These are phyloP conservation scores for Eurytoma adleriae DNA, from an alignment of 2,888 invertebrate species.

Conservation along the genomic window DNA sequence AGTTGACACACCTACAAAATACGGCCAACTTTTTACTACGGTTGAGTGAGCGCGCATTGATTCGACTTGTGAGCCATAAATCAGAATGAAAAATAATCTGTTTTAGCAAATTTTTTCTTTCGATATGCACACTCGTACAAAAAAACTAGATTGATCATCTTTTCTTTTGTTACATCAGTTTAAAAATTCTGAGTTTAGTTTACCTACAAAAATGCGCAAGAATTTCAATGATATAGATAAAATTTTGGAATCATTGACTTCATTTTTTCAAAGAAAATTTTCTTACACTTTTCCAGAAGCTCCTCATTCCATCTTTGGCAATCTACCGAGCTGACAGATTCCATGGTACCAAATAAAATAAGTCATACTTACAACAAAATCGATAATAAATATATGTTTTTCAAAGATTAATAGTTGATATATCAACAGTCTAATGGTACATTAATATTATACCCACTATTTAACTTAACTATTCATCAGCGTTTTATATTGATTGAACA, in stretches of 20 bases:
- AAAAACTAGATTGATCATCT: neutral
- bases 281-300: slow-evolving; percentile 23
- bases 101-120: slow-evolving; percentile 15
- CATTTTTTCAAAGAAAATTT: neutral
- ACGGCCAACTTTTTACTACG: slow-evolving; percentile 26
- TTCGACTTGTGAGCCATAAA: slow-evolving; percentile 41
- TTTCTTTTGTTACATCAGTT: neutral
- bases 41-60: slow-evolving; percentile 34
- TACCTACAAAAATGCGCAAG: neutral
- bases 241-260: neutral
- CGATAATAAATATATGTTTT: neutral
- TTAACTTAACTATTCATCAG: neutral
- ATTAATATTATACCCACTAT: neutral
- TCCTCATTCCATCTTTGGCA: neutral
- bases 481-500: too few species aligned
- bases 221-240: neutral
- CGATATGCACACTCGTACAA: neutral
- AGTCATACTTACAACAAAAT: neutral
- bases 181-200: too few species aligned
- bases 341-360: slow-evolving; percentile 25
- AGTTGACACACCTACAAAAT: slow-evolving; percentile 31
- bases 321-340: slow-evolving; percentile 6
- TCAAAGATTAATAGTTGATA: neutral
- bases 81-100: slow-evolving; percentile 30
- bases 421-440: neutral